Percentiles rank a stretch among this genome's conserved stretches.
phyloP scores from a whole-genome alignment of 2,888 invertebrate genomes.

The Monopis laevigella region DNA sequence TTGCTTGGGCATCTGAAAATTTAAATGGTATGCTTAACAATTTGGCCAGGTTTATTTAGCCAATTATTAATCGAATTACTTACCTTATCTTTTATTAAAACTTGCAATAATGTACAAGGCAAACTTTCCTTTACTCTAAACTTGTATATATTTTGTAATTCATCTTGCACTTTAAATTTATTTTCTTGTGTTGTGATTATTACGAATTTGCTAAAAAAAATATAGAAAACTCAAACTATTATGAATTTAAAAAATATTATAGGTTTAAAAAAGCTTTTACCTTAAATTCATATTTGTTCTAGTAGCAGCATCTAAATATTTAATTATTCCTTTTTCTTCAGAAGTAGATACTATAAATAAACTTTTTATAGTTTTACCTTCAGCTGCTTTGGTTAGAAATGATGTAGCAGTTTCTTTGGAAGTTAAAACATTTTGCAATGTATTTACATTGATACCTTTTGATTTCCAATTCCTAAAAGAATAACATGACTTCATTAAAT shows the following conservation, averaged over 20 bases:
- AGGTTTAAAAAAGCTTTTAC: background rate
- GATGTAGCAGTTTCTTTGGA: background rate
- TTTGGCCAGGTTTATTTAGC: background rate
- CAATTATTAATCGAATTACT: background rate
- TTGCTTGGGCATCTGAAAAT: background rate
- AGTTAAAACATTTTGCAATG: background rate
- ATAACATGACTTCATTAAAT: no score
- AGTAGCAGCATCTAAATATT: background rate
- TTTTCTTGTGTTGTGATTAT: background rate
- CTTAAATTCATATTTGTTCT: constrained; percentile 5
- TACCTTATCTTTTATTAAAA: background rate
- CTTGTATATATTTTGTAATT: background rate
- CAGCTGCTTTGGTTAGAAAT: constrained; percentile 1
- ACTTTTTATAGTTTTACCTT: background rate
- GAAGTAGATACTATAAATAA: background rate
- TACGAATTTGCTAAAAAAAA: constrained; percentile 3
- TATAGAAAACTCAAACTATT: no score
- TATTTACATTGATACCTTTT: background rate
- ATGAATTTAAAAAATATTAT: background rate
- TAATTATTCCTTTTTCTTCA: background rate
- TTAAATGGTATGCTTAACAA: background rate
- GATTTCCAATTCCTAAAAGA: background rate
- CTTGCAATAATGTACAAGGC: background rate
- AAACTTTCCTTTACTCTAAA: background rate
- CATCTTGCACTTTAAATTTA: background rate